Percentiles rank a stretch among this genome's conserved stretches.
Evolutionary conservation across 2,113 vertebrate genomes (phyloP).

Genomic region (Philantomba maxwellii): DNA sequence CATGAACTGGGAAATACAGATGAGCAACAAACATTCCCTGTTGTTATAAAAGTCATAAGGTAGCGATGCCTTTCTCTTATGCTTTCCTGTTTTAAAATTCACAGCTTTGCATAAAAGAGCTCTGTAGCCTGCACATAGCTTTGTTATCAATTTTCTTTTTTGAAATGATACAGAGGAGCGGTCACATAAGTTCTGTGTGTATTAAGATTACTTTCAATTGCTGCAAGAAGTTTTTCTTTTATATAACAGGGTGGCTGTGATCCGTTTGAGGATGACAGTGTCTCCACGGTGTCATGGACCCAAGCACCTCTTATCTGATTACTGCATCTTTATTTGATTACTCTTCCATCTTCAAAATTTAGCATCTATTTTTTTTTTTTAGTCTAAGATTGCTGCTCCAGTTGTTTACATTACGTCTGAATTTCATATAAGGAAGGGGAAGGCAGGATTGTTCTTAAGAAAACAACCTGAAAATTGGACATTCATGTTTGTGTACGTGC

Average conservation of each 20-base stretch:
- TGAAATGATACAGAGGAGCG: neutral
- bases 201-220: neutral
- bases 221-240: neutral
- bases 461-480: neutral
- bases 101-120: neutral
- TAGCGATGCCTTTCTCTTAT: neutral
- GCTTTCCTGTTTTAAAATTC: constrained; percentile 7
- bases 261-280: neutral
- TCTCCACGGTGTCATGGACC: neutral
- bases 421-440: neutral
- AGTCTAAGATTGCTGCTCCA: neutral
- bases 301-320: neutral
- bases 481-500: neutral
- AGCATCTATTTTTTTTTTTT: neutral
- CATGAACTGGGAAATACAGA: neutral
- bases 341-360: neutral
- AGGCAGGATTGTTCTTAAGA: neutral
- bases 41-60: neutral
- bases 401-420: neutral
- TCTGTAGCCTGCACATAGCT: neutral
- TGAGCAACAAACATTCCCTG: neutral
- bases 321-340: neutral
- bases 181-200: neutral
- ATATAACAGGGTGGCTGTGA: neutral
- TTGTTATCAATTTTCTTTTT: neutral